Conservation (phyloP, 64 coral and sea anemone species). For the Porites australiensis region DNA sequence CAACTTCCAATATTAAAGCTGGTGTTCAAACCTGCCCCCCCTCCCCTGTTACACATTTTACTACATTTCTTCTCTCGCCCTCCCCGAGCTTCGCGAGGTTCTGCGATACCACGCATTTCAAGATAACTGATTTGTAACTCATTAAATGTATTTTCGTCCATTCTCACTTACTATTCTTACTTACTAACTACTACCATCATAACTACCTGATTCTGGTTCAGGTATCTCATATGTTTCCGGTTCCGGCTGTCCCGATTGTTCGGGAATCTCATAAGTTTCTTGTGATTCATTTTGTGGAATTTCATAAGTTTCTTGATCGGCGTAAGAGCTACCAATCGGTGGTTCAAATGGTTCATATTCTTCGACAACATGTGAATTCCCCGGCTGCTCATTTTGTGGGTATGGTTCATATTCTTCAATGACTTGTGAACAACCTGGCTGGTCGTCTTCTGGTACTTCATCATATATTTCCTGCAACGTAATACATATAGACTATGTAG, state of each 20-base stretch:
- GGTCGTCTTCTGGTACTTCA: constrained; percentile 8
- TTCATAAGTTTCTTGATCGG: constrained; percentile 19
- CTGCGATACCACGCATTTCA: too few relatives aligned
- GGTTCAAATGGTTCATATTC: neutral
- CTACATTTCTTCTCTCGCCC: too few relatives aligned
- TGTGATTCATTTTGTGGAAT: neutral
- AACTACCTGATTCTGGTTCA: constrained; percentile 26
- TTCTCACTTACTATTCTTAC: too few relatives aligned
- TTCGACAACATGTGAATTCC: neutral
- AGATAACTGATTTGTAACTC: too few relatives aligned
- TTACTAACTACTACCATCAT: too few relatives aligned
- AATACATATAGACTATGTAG: too few relatives aligned
- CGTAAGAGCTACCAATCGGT: neutral
- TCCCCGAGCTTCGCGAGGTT: too few relatives aligned
- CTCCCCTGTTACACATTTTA: too few relatives aligned
- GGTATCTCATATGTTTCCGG: constrained; percentile 52
- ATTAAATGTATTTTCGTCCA: too few relatives aligned
- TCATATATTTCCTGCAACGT: constrained; percentile 38
- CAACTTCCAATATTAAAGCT: too few relatives aligned
- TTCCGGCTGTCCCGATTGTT: neutral
- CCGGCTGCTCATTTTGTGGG: too few relatives aligned
- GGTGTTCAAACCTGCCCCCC: too few relatives aligned
- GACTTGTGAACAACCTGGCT: constrained; percentile 1
- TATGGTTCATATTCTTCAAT: constrained; percentile 1
- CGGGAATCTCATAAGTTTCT: neutral